Evolutionary conservation across 2,797 vertebrate species (phyloP).

Genomic region (Thripadectes ignobilis): DNA sequence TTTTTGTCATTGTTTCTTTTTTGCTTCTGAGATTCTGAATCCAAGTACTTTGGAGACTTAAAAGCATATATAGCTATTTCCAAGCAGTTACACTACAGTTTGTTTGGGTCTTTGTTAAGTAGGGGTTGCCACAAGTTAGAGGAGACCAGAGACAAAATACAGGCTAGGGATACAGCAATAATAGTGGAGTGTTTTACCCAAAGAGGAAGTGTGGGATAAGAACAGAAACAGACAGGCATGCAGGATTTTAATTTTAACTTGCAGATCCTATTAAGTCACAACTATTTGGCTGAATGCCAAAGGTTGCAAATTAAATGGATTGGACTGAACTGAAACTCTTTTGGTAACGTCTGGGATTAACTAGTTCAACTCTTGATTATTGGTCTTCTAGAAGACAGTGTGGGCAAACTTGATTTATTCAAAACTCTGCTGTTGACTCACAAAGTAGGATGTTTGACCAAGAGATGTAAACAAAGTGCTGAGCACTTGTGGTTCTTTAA

Average conservation of each 20-base stretch:
- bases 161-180: not conserved
- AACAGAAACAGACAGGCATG: not conserved
- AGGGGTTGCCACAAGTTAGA: not conserved
- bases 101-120: not conserved
- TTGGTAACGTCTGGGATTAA: not conserved
- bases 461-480: not conserved
- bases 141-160: not conserved
- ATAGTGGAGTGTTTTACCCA: not conserved
- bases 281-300: not conserved
- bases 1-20: not conserved
- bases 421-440: not conserved
- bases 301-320: not conserved
- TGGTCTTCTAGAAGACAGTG: not conserved
- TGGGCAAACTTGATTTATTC: not conserved
- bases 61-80: not conserved
- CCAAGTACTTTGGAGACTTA: not conserved
- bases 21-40: not conserved
- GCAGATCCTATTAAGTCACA: constrained; percentile 27
- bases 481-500: not conserved
- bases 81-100: not conserved
- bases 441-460: not conserved
- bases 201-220: not conserved
- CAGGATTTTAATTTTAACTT: constrained; percentile 42
- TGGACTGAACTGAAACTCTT: not conserved
- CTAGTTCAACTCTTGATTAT: not conserved